Percentiles rank a stretch among this genome's conserved stretches.
Conservation (phyloP, 2,797 vertebrate genomes). For the Gobio occitaniae region DNA sequence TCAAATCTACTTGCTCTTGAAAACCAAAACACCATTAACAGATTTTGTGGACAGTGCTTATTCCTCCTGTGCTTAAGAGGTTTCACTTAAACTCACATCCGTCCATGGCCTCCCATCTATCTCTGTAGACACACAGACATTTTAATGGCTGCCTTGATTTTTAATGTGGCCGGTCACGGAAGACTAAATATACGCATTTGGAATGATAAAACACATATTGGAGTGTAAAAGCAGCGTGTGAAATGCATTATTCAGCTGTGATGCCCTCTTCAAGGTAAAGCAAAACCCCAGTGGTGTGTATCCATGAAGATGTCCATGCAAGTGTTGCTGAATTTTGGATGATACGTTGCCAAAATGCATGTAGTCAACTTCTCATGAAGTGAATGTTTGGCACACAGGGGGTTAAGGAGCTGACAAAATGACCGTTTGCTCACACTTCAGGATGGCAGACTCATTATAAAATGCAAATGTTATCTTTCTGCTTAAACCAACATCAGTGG, state of each 20-base stretch:
- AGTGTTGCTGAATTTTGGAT: slow-evolving; percentile 50
- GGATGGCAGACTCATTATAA: slow-evolving; percentile 67
- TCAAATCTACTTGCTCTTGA: slow-evolving; percentile 52
- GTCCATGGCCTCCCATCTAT: slow-evolving; percentile 55
- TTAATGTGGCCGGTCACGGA: slow-evolving; percentile 50
- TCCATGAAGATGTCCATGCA: slow-evolving; percentile 33
- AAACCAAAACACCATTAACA: slow-evolving; percentile 53
- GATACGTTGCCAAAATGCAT: slow-evolving; percentile 52
- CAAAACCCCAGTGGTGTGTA: slow-evolving; percentile 6
- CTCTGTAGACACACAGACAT: slow-evolving; percentile 53
- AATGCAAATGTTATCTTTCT: slow-evolving; percentile 66
- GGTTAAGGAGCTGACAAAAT: not conserved
- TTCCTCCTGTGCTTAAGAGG: slow-evolving; percentile 44
- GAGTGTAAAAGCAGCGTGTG: slow-evolving; percentile 37
- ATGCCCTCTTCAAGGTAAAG: slow-evolving; percentile 51
- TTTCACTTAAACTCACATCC: slow-evolving; percentile 49
- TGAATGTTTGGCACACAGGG: slow-evolving; percentile 15
- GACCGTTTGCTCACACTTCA: slow-evolving; percentile 41
- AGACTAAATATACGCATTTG: slow-evolving; percentile 42
- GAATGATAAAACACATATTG: slow-evolving; percentile 54
- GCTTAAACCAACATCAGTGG: slow-evolving; percentile 58
- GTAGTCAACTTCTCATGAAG: slow-evolving; percentile 51
- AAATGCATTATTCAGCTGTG: slow-evolving; percentile 55
- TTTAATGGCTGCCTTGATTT: slow-evolving; percentile 62
- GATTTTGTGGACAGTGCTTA: slow-evolving; percentile 29